Percentiles rank a stretch among this genome's conserved stretches.
phyloP scores from a whole-genome alignment of 2,888 invertebrate genomes.

The Cataglyphis cursor region DNA sequence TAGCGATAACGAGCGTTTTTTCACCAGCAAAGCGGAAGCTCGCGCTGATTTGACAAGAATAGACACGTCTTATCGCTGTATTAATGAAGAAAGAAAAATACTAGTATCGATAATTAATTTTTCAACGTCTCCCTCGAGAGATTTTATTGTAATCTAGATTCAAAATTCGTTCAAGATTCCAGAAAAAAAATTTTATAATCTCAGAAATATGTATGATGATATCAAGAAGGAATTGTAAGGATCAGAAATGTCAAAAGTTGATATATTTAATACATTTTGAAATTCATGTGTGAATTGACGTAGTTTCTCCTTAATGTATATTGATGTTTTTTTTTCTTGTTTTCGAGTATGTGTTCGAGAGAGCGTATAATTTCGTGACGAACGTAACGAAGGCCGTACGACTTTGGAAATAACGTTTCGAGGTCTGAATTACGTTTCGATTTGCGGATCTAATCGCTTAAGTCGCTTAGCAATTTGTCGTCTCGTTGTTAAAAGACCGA shows the following conservation, averaged over 20 bases:
- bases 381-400: not conserved
- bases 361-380: not conserved
- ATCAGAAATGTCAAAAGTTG: no score
- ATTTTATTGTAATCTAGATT: not conserved
- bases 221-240: no score
- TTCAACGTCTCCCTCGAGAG: not conserved
- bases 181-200: not conserved
- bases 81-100: not conserved
- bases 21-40: not conserved
- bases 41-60: not conserved
- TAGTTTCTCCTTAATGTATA: not conserved
- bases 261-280: no score
- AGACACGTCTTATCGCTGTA: not conserved
- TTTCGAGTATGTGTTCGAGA: not conserved
- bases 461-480: not conserved
- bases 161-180: not conserved
- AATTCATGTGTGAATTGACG: no score
- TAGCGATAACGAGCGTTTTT: not conserved
- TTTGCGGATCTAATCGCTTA: not conserved
- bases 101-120: not conserved
- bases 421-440: not conserved
- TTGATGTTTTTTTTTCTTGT: not conserved
- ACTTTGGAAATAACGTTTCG: not conserved
- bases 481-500: slow-evolving; percentile 17
- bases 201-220: not conserved